Evolutionary conservation across 2,797 vertebrate species (phyloP).

Genomic region (Esox lucius): DNA sequence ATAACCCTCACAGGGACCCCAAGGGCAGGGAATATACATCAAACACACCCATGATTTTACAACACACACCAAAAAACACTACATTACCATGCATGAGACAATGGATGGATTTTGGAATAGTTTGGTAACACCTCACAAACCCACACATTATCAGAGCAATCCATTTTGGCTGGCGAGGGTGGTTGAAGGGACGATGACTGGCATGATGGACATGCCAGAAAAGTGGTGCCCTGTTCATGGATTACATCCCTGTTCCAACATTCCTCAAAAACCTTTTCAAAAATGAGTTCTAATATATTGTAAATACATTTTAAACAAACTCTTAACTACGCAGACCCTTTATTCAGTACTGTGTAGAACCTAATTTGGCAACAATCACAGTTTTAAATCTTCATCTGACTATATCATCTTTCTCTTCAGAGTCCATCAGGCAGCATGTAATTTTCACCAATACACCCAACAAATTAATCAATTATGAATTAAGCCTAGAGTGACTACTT

Average conservation of each 20-base stretch:
- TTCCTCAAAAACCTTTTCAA: slow-evolving; percentile 21
- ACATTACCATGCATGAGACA: neutral
- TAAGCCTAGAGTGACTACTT: too few species aligned
- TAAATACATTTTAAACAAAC: too few species aligned
- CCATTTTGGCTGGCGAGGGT: slow-evolving; percentile 38
- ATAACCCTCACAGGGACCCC: slow-evolving; percentile 25
- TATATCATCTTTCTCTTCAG: too few species aligned
- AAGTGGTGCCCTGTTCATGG: slow-evolving; percentile 7
- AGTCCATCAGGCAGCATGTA: too few species aligned
- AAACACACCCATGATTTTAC: neutral
- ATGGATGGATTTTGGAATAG: neutral
- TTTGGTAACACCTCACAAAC: neutral
- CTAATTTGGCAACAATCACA: too few species aligned
- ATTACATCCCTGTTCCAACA: slow-evolving; percentile 36
- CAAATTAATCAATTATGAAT: slow-evolving; percentile 27
- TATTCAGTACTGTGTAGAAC: too few species aligned
- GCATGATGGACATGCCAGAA: slow-evolving; percentile 51
- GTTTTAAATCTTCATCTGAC: too few species aligned
- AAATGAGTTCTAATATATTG: too few species aligned
- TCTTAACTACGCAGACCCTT: too few species aligned
- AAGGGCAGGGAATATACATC: slow-evolving; percentile 16
- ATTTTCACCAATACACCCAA: slow-evolving; percentile 33
- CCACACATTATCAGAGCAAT: slow-evolving; percentile 9
- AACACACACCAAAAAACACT: neutral
- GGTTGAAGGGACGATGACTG: slow-evolving; percentile 15